phyloP scores from a whole-genome alignment of 92 coral and sea anemone species.

The Porites divaricata region DNA sequence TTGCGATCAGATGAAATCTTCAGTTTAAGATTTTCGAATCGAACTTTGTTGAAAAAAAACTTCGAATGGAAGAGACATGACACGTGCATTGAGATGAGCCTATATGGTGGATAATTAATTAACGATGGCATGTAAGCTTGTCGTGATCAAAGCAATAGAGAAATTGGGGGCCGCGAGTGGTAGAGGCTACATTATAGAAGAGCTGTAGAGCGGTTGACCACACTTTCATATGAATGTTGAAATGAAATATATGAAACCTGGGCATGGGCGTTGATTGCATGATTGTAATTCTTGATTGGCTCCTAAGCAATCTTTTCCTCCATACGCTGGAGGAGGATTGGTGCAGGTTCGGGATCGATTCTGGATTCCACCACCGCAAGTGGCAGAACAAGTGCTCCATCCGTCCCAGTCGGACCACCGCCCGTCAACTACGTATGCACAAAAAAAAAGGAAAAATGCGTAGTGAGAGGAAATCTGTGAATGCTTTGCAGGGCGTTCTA shows the following conservation, averaged over 20 bases:
- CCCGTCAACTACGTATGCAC: slow-evolving; percentile 34
- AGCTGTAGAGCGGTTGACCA: not conserved
- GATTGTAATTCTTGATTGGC: not conserved
- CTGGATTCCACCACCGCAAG: slow-evolving; percentile 54
- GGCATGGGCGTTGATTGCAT: slow-evolving; percentile 50
- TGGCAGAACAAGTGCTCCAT: slow-evolving; percentile 39
- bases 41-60: too few species aligned
- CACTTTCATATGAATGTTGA: not conserved
- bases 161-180: too few species aligned
- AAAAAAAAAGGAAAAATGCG: not conserved
- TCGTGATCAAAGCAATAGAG: too few species aligned
- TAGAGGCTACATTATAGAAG: not conserved
- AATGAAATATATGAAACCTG: not conserved
- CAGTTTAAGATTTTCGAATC: too few species aligned
- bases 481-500: not conserved
- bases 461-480: not conserved
- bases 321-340: slow-evolving; percentile 47
- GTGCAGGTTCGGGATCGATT: slow-evolving; percentile 38
- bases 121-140: too few species aligned
- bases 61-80: too few species aligned
- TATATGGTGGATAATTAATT: too few species aligned
- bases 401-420: slow-evolving; percentile 32
- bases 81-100: too few species aligned
- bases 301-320: slow-evolving; percentile 19
- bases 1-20: too few species aligned